These are phyloP conservation scores for Pardalotus punctatus DNA, from an alignment of 2,113 vertebrate species.

Conservation along the genomic window DNA sequence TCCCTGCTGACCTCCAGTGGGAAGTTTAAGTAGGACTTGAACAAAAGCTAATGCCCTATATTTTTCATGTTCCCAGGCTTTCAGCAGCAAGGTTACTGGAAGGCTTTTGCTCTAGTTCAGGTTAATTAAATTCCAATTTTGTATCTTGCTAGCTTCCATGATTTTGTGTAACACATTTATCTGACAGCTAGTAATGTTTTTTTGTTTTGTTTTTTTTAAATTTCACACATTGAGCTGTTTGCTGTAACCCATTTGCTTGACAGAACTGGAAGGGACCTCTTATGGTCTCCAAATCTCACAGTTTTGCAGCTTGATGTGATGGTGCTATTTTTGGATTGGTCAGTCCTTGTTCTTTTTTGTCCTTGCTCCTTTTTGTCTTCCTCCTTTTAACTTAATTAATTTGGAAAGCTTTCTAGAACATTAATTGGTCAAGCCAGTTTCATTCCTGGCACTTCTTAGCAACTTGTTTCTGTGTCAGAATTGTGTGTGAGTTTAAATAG, in stretches of 20 bases:
- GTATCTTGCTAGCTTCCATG: not conserved
- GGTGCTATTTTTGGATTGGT: not conserved
- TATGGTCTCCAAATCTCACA: not conserved
- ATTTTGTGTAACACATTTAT: not conserved
- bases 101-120: slow-evolving; percentile 30
- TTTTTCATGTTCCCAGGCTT: not conserved
- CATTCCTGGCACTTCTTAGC: not conserved
- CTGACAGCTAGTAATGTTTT: not conserved
- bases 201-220: not conserved
- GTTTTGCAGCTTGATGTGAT: not conserved
- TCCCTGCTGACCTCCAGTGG: not conserved
- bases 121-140: slow-evolving; percentile 41
- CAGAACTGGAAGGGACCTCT: not conserved
- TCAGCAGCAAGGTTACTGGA: not conserved
- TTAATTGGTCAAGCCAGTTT: not conserved
- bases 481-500: not conserved
- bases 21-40: not conserved
- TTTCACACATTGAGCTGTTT: not conserved
- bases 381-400: not conserved
- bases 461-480: not conserved
- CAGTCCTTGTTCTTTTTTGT: not conserved
- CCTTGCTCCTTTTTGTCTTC: not conserved
- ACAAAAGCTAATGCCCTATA: not conserved
- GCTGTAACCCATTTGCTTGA: not conserved
- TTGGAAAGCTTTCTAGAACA: not conserved